These are phyloP conservation scores for Mus spretus DNA, from an alignment of 2,797 vertebrate genomes.

Conservation along the genomic window DNA sequence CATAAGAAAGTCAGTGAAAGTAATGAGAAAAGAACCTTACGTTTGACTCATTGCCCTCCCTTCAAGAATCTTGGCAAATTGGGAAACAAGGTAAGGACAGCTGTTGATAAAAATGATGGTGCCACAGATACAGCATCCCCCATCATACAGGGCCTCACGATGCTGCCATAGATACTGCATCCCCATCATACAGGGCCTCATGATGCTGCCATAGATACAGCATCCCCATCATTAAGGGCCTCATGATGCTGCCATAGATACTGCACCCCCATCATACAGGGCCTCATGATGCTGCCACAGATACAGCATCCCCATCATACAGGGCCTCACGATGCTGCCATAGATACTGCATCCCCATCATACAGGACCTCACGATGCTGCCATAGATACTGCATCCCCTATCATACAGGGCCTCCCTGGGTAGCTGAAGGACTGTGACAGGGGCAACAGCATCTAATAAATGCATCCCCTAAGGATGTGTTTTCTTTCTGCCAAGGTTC, in stretches of 20 bases:
- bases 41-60: background rate
- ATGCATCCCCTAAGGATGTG: background rate
- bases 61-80: constrained; percentile 34
- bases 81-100: background rate
- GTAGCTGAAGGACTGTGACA: background rate
- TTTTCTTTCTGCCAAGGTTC: background rate
- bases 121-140: background rate
- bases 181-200: too few species aligned
- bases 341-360: background rate
- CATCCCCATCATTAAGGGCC: background rate
- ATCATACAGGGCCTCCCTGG: background rate
- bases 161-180: too few species aligned
- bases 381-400: background rate
- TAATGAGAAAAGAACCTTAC: background rate
- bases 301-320: background rate
- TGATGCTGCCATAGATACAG: too few species aligned
- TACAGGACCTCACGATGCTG: background rate
- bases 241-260: background rate
- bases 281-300: background rate
- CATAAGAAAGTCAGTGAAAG: background rate
- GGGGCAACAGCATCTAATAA: background rate
- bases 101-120: background rate
- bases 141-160: background rate
- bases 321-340: background rate
- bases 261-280: too few species aligned